Conservation (phyloP, 2,113 vertebrate genomes). For the Chaetodon trifascialis region DNA sequence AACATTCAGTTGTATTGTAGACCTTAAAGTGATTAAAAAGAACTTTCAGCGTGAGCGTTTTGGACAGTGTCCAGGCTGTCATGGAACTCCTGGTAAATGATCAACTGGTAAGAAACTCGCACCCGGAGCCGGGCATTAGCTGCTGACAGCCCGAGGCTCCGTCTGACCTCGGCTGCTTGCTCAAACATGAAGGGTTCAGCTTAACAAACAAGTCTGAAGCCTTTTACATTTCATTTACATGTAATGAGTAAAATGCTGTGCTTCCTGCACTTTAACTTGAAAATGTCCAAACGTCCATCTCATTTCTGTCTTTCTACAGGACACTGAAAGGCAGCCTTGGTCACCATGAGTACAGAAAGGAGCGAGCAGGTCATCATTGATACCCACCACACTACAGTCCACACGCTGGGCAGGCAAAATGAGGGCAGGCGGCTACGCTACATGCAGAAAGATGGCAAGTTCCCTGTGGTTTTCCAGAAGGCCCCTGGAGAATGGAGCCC, state of each 20-base stretch:
- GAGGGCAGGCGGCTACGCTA: slow-evolving; percentile 64
- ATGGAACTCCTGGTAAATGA: slow-evolving; percentile 63
- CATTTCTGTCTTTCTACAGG: slow-evolving; percentile 36
- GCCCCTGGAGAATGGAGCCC: slow-evolving; percentile 90
- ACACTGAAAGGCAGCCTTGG: neutral
- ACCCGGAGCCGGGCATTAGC: neutral
- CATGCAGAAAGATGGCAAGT: slow-evolving; percentile 93
- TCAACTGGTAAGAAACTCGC: slow-evolving; percentile 45
- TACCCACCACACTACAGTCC: slow-evolving; percentile 58
- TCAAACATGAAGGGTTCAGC: slow-evolving; percentile 59
- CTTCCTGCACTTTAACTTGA: neutral
- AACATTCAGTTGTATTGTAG: neutral
- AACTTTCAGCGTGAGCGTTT: slow-evolving; percentile 13
- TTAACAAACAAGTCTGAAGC: slow-evolving; percentile 39
- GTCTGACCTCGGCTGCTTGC: slow-evolving; percentile 45
- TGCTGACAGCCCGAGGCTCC: slow-evolving; percentile 43
- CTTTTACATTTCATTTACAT: slow-evolving; percentile 52
- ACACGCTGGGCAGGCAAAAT: slow-evolving; percentile 35
- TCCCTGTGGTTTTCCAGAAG: slow-evolving; percentile 91
- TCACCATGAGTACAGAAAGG: slow-evolving; percentile 57
- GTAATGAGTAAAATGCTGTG: slow-evolving; percentile 35
- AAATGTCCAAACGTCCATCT: neutral
- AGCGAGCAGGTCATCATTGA: slow-evolving; percentile 55
- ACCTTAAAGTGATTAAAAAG: neutral
- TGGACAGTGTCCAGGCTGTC: slow-evolving; percentile 22